Evolutionary conservation across 2,888 invertebrate species (phyloP).

Genomic region (Dichetophora obliterata): DNA sequence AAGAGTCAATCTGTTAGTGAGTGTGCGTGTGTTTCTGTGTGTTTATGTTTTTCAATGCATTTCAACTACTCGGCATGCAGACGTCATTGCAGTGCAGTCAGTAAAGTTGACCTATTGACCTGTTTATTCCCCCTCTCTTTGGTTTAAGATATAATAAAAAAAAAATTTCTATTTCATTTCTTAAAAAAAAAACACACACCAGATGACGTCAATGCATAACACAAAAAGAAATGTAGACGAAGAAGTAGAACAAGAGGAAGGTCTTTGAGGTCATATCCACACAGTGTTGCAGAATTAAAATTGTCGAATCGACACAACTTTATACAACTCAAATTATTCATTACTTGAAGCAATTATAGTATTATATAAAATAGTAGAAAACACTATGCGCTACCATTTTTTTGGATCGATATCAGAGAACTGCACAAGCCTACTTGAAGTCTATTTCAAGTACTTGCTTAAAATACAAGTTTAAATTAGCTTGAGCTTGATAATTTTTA

Average conservation of each 20-base stretch:
- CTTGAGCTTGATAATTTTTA: too few species aligned
- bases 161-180: constrained; percentile 9
- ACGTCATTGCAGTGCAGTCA: constrained; percentile 34
- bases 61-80: constrained; percentile 12
- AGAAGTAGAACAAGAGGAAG: neutral
- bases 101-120: constrained; percentile 20
- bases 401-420: too few species aligned
- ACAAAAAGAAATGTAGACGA: neutral
- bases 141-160: neutral
- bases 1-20: neutral
- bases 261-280: too few species aligned
- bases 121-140: neutral
- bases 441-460: too few species aligned
- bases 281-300: too few species aligned
- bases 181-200: neutral
- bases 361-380: too few species aligned
- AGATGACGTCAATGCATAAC: constrained; percentile 11
- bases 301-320: too few species aligned
- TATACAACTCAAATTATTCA: too few species aligned
- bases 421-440: too few species aligned
- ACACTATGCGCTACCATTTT: too few species aligned
- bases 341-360: too few species aligned
- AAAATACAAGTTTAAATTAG: too few species aligned
- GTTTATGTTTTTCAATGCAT: neutral
- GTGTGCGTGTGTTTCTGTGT: neutral